Evolutionary conservation across 2,888 invertebrate genomes (phyloP).

Genomic region (Dasysyrphus tricinctus): DNA sequence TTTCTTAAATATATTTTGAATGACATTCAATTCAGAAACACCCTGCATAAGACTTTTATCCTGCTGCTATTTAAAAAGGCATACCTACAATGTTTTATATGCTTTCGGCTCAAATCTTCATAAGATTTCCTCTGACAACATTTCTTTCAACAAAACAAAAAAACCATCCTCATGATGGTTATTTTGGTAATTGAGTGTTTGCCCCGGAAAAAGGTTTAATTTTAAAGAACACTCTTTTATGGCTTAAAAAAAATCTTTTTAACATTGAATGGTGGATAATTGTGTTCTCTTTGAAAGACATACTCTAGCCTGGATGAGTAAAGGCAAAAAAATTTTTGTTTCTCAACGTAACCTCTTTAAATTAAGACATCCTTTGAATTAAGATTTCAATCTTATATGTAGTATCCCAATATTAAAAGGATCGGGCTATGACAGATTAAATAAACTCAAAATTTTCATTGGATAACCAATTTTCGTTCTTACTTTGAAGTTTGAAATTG

Average conservation of each 20-base stretch:
- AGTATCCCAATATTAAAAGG: background rate
- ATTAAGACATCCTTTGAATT: background rate
- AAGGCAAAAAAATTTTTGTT: background rate
- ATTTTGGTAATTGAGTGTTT: conserved; percentile 1
- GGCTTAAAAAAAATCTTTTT: background rate
- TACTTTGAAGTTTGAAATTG: background rate
- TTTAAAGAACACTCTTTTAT: background rate
- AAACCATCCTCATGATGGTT: background rate
- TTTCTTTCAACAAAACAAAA: background rate
- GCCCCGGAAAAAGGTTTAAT: background rate
- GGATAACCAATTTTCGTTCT: background rate
- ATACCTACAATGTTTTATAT: background rate
- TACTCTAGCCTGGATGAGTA: background rate
- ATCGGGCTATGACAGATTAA: background rate
- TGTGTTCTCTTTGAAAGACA: background rate
- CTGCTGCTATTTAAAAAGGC: too few species aligned
- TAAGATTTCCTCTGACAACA: background rate
- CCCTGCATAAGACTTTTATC: too few species aligned
- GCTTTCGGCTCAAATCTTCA: background rate
- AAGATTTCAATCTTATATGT: background rate
- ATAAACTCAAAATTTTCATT: background rate
- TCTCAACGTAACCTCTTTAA: background rate
- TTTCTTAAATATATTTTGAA: too few species aligned
- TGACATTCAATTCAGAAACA: too few species aligned
- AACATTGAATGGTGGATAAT: background rate